These are phyloP conservation scores for Peromyscus aztecus DNA, from an alignment of 2,797 vertebrate genomes.

Conservation along the genomic window DNA sequence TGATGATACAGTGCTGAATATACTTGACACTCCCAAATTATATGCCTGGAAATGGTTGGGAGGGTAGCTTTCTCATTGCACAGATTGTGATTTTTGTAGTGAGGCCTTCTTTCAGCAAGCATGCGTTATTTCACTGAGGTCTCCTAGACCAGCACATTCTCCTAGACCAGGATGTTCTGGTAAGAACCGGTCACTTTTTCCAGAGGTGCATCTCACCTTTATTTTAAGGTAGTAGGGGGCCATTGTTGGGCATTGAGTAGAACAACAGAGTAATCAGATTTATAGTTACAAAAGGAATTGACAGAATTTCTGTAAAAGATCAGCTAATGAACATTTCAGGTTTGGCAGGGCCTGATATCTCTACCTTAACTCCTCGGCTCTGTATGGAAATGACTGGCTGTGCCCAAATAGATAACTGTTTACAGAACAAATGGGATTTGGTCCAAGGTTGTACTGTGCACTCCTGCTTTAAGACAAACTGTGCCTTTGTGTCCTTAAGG, in stretches of 20 bases:
- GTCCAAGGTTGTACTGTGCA: not conserved
- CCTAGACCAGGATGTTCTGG: too few species aligned
- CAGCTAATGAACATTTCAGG: not conserved
- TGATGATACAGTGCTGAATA: not conserved
- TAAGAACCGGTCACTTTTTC: not conserved
- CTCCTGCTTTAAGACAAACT: not conserved
- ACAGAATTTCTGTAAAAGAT: not conserved
- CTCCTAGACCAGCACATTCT: not conserved
- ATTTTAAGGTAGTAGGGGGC: not conserved
- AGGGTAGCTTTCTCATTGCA: not conserved
- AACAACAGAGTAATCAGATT: not conserved
- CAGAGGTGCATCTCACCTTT: not conserved
- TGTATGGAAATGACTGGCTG: not conserved
- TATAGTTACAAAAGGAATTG: not conserved
- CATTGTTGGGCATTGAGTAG: not conserved
- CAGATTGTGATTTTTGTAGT: not conserved
- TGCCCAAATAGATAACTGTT: not conserved
- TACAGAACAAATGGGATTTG: not conserved
- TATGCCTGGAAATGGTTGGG: not conserved
- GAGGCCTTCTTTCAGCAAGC: not conserved
- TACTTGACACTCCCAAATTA: not conserved
- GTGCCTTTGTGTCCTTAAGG: not conserved
- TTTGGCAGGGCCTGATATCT: not conserved
- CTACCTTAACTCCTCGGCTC: not conserved
- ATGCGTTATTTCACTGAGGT: too few species aligned